Evolutionary conservation across 53 echinoderm and acorn worm species (phyloP), one percentile per base, ranked within the genome.

Genomic region (Glandiceps talaboti): DNA sequence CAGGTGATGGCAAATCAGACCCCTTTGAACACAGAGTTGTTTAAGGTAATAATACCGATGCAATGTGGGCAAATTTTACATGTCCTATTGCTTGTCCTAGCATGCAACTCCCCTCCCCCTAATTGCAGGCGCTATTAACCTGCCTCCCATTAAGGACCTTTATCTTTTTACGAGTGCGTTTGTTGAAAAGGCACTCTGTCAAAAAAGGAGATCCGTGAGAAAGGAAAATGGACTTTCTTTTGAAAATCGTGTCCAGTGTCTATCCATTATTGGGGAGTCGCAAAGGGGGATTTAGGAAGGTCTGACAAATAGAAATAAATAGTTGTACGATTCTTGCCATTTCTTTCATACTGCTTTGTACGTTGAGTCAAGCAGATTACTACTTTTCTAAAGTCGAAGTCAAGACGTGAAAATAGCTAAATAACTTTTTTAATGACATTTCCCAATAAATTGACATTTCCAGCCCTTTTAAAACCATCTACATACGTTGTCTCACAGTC

Each of bases 71-170:
- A 45, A 45, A 45, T 45, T 6, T 45, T 6, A 45, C 64, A 45
- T 45, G 64, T 45, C 20, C 6, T 6, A 12, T 20, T 6, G 64
- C 64, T 45, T 45, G 64, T 45, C 64, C 6, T 20, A 20, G 64
- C 64, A 45, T 45, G 64, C 64, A 45, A 45, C 64, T 45, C 64
- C 64, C 64, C 64, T 45, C 64, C 64, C 64, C 64, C 64, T 45
- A 45, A 45, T 45, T 45, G 64, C 64, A 6, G 64, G 6, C 6
- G 64, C 64, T 45, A 45, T 45, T 45, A 6, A 45, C 64, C 6
- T 12, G 64, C 6, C 20, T 45, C 64, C 64, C 64, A 45, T 45
- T 45, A 45, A 45, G 64, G 64, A 45, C 64, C 64, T 45, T 45
- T 45, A 45, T 45, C 64, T 45, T 45, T 45, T 45, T 45, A 45